phyloP scores from a whole-genome alignment of 2,888 invertebrate species.

The Volucella bombylans region DNA sequence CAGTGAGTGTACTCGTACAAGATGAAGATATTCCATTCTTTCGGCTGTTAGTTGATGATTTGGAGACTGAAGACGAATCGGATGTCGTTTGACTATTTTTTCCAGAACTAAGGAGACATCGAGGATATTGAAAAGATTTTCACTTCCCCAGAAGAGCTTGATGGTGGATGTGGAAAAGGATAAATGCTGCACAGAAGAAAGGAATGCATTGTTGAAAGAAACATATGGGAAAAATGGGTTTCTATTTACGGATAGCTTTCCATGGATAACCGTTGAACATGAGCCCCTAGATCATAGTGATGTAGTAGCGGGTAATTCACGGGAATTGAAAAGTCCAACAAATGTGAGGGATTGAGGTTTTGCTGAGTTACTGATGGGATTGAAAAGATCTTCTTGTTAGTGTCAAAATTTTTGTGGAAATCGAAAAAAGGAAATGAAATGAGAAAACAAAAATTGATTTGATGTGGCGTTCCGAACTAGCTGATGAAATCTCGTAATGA shows the following conservation, averaged over 20 bases:
- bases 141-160: constrained; percentile 10
- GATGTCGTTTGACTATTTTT: constrained; percentile 70
- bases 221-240: constrained; percentile 45
- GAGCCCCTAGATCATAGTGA: not conserved
- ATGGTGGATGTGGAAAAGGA: constrained; percentile 28
- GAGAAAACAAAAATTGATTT: too few relatives aligned
- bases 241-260: constrained; percentile 55
- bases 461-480: too few relatives aligned
- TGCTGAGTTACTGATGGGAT: not conserved
- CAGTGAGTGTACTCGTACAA: constrained; percentile 4
- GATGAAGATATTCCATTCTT: constrained; percentile 68
- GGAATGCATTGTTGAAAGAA: constrained; percentile 61
- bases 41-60: constrained; percentile 63
- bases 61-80: constrained; percentile 66
- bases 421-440: too few relatives aligned
- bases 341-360: constrained; percentile 5
- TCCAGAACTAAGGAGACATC: constrained; percentile 38
- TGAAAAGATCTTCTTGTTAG: too few relatives aligned
- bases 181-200: constrained; percentile 52
- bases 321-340: not conserved
- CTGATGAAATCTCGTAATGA: too few relatives aligned
- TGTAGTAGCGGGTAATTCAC: constrained; percentile 32
- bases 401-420: too few relatives aligned
- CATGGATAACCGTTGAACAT: constrained; percentile 41
- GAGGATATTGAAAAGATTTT: constrained; percentile 59